Percentiles rank a stretch among this genome's conserved stretches.
Evolutionary conservation across 2,797 vertebrate genomes (phyloP).

Genomic region (Oophaga sylvatica): DNA sequence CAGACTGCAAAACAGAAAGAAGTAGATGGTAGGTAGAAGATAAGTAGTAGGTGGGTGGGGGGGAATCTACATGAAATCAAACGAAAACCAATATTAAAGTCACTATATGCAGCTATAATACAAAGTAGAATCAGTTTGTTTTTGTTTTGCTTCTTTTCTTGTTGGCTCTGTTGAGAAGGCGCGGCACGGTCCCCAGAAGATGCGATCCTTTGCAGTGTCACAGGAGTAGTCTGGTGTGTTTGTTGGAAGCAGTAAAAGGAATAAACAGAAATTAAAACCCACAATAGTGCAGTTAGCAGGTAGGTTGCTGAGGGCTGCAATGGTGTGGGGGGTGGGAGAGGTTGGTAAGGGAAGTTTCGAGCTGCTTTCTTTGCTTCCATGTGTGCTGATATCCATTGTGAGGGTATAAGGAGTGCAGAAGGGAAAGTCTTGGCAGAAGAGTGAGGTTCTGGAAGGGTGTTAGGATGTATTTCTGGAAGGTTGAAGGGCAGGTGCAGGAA

Average conservation of each 20-base stretch:
- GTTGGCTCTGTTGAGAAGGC: conserved; percentile 64
- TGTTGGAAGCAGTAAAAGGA: conserved; percentile 40
- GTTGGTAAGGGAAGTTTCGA: conserved; percentile 63
- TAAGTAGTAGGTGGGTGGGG: conserved; percentile 22
- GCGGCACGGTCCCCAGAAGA: conserved; percentile 69
- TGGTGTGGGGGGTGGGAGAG: conserved; percentile 65
- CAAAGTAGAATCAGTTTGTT: conserved; percentile 74
- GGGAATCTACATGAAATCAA: conserved; percentile 53
- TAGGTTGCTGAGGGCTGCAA: conserved; percentile 64
- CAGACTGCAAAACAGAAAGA: conserved; percentile 24
- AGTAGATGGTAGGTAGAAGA: conserved; percentile 50
- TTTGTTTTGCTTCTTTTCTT: conserved; percentile 47
- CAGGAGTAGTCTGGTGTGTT: conserved; percentile 60
- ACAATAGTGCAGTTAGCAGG: conserved; percentile 54
- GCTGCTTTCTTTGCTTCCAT: conserved; percentile 43
- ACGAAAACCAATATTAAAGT: conserved; percentile 58
- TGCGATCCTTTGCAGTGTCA: conserved; percentile 60
- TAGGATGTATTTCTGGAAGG: conserved; percentile 55
- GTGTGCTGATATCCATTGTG: conserved; percentile 73
- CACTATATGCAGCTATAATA: conserved; percentile 75
- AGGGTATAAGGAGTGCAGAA: conserved; percentile 62
- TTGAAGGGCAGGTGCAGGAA: conserved; percentile 68
- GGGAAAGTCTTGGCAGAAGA: conserved; percentile 62
- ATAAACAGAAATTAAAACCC: conserved; percentile 40
- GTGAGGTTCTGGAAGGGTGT: conserved; percentile 63